phyloP scores from a whole-genome alignment of 2,888 invertebrate species.

The Spodoptera picta region DNA sequence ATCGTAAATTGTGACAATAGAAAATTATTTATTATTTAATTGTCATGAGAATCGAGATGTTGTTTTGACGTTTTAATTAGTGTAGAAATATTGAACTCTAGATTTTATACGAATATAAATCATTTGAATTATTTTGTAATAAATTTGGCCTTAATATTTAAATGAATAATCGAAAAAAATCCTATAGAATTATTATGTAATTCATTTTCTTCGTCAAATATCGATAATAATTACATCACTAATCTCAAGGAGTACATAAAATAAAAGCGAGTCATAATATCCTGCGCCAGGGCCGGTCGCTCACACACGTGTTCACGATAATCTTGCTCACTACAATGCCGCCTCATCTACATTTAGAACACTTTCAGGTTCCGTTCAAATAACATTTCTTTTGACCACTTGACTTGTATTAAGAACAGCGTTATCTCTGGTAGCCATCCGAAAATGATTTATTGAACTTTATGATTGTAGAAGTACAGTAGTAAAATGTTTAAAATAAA shows the following conservation, averaged over 20 bases:
- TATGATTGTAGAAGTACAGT: no score
- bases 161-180: no score
- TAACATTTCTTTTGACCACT: slow-evolving; percentile 42
- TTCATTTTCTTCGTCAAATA: neutral
- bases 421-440: slow-evolving; percentile 9
- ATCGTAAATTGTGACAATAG: slow-evolving; percentile 16
- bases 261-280: slow-evolving; percentile 85
- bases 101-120: no score
- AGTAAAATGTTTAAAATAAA: no score
- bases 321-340: slow-evolving; percentile 56
- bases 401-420: slow-evolving; percentile 26
- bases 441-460: no score
- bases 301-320: slow-evolving; percentile 66
- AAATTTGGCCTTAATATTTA: no score
- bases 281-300: slow-evolving; percentile 70
- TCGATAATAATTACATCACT: slow-evolving; percentile 48
- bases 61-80: slow-evolving; percentile 3
- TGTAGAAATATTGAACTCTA: neutral
- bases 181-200: no score
- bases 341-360: slow-evolving; percentile 60
- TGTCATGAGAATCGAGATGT: slow-evolving; percentile 17
- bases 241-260: slow-evolving; percentile 70
- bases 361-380: slow-evolving; percentile 42
- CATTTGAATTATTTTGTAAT: no score
- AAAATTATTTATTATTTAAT: slow-evolving; percentile 9